These are phyloP conservation scores for Empidonax traillii DNA, from an alignment of 2,113 vertebrate species.

Conservation along the genomic window DNA sequence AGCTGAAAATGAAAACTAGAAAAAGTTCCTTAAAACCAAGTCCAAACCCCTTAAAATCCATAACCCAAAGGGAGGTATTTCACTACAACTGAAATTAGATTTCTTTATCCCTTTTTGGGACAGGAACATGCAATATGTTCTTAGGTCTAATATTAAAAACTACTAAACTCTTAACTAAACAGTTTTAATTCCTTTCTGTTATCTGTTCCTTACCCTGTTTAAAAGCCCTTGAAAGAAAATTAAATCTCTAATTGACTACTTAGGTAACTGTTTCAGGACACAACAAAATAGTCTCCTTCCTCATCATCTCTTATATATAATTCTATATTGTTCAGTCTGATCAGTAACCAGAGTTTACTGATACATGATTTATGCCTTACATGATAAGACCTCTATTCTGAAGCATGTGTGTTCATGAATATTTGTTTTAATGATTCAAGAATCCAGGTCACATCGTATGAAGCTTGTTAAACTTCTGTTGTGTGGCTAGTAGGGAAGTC, in stretches of 20 bases:
- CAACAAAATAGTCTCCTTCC: neutral
- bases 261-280: neutral
- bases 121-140: neutral
- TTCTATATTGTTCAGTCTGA: neutral
- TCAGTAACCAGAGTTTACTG: neutral
- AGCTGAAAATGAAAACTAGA: neutral
- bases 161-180: constrained; percentile 32
- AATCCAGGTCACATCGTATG: neutral
- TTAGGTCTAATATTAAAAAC: constrained; percentile 22
- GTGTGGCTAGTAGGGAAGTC: neutral
- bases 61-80: neutral
- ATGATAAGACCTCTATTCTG: neutral
- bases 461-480: neutral
- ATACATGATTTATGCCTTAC: neutral
- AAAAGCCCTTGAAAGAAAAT: neutral
- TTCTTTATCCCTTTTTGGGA: neutral
- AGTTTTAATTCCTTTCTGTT: constrained; percentile 15
- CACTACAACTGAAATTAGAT: neutral
- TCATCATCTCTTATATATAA: neutral
- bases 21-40: neutral
- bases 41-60: neutral
- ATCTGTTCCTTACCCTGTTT: neutral
- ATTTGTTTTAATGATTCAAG: neutral
- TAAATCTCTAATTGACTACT: neutral
- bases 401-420: neutral